Conservation (phyloP, 2,113 vertebrate species). For the Craseonycteris thonglongyai region DNA sequence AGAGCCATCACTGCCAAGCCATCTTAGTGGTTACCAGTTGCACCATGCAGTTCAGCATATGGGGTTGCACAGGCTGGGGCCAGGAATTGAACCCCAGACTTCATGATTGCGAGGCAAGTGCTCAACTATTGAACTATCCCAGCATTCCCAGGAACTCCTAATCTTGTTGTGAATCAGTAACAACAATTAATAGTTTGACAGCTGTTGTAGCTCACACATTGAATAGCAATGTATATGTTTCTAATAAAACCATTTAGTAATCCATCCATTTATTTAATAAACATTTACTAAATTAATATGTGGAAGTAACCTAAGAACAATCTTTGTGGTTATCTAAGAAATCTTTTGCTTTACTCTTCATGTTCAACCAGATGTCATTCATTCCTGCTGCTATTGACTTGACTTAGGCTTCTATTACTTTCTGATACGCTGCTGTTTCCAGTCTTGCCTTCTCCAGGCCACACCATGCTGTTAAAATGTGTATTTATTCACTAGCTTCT, state of each 20-base stretch:
- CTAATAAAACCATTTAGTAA: background rate
- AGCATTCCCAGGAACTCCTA: background rate
- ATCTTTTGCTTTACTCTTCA: background rate
- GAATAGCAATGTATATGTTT: background rate
- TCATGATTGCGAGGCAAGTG: no score
- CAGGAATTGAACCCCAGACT: no score
- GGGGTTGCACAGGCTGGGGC: no score
- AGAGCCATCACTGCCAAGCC: no score
- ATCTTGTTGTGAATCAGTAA: conserved; percentile 5
- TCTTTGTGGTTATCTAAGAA: background rate
- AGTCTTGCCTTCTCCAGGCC: background rate
- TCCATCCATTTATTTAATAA: conserved; percentile 26
- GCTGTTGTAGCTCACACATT: background rate
- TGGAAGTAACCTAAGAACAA: background rate
- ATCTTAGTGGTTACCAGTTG: no score
- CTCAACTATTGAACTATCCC: no score
- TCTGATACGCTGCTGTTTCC: background rate
- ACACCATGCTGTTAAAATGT: background rate
- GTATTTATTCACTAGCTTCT: background rate
- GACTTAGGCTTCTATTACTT: background rate
- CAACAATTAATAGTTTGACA: background rate
- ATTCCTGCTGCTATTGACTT: background rate
- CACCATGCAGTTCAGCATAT: no score
- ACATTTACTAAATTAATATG: background rate
- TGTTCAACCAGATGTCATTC: background rate